Percentiles rank a stretch among this genome's conserved stretches.
phyloP scores from a whole-genome alignment of 2,797 vertebrate genomes.

The Gouania willdenowi region DNA sequence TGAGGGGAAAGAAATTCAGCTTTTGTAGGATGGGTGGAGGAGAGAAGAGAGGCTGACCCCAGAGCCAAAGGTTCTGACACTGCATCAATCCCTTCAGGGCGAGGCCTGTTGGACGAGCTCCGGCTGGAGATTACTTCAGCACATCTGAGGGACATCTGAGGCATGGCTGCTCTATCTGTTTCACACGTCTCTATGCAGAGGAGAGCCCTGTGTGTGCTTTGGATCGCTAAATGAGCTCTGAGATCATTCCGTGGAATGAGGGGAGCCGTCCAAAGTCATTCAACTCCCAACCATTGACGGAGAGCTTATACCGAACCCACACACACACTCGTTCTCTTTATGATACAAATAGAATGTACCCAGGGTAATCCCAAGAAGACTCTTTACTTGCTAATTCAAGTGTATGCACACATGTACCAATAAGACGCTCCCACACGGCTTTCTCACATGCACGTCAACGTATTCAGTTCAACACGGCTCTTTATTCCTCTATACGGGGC shows the following conservation, averaged over 20 bases:
- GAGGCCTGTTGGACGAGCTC: conserved; percentile 87
- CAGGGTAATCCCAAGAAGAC: conserved; percentile 77
- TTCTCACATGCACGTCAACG: conserved; percentile 63
- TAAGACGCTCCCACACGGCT: conserved; percentile 79
- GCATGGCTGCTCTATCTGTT: conserved; percentile 81
- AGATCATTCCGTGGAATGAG: conserved; percentile 77
- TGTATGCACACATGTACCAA: conserved; percentile 68
- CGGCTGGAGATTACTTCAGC: conserved; percentile 90
- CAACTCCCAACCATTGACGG: conserved; percentile 75
- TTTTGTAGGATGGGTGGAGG: conserved; percentile 89
- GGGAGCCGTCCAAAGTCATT: conserved; percentile 72
- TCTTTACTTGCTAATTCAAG: conserved; percentile 74
- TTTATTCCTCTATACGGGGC: too few species aligned
- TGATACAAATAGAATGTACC: conserved; percentile 77
- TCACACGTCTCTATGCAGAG: conserved; percentile 78
- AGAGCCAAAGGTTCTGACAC: conserved; percentile 96
- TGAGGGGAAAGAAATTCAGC: conserved; percentile 73
- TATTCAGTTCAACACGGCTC: conserved; percentile 27
- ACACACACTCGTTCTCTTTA: conserved; percentile 70
- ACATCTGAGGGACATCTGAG: conserved; percentile 92
- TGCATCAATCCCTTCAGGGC: conserved; percentile 96
- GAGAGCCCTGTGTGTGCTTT: conserved; percentile 80
- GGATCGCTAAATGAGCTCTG: conserved; percentile 86
- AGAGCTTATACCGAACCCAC: conserved; percentile 74
- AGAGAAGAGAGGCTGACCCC: conserved; percentile 90